A percentile compares a stretch with the other conserved stretches of the same genome.
These are phyloP conservation scores for Caenorhabditis zanzibari DNA, from an alignment of 2,888 invertebrate species.

Conservation along the genomic window DNA sequence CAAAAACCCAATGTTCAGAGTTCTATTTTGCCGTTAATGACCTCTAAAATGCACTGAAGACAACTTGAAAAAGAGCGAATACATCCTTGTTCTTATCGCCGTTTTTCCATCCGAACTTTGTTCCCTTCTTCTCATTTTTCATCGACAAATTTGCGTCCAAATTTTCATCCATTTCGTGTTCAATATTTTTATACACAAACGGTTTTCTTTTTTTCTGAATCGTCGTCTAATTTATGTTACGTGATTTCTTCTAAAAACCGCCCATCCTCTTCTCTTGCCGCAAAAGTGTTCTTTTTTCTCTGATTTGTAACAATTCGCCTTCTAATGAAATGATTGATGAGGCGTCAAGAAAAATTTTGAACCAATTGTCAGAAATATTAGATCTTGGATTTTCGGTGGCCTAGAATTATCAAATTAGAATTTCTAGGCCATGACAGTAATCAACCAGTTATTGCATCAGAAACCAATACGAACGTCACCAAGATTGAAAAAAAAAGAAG, in stretches of 20 bases:
- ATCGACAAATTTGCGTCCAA: conserved; percentile 2
- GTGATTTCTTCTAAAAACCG: conserved; percentile 27
- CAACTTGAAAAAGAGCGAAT: background rate
- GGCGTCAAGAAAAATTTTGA: conserved; percentile 18
- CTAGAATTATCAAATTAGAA: background rate
- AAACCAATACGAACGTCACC: conserved; percentile 13
- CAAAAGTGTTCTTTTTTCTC: conserved; percentile 16
- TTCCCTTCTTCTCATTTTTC: background rate
- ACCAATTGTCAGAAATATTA: conserved; percentile 1
- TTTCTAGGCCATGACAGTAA: conserved; percentile 5
- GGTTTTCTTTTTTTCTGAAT: background rate
- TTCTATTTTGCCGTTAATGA: background rate
- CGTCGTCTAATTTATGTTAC: conserved; percentile 23
- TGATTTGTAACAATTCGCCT: background rate
- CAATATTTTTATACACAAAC: background rate
- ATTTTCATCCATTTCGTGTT: background rate
- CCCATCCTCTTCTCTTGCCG: conserved; percentile 10
- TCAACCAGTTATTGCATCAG: conserved; percentile 22
- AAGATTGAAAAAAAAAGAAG: conserved; percentile 9
- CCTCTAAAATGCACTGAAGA: background rate
- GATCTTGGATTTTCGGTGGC: background rate
- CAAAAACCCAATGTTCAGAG: no score
- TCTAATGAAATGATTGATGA: conserved; percentile 14
- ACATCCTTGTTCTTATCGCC: conserved; percentile 15
- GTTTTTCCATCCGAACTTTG: conserved; percentile 6